Evolutionary conservation across 2,113 vertebrate species (phyloP), one percentile per base, ranked within the genome.

Genomic region (Syngnathoides biaculeatus): DNA sequence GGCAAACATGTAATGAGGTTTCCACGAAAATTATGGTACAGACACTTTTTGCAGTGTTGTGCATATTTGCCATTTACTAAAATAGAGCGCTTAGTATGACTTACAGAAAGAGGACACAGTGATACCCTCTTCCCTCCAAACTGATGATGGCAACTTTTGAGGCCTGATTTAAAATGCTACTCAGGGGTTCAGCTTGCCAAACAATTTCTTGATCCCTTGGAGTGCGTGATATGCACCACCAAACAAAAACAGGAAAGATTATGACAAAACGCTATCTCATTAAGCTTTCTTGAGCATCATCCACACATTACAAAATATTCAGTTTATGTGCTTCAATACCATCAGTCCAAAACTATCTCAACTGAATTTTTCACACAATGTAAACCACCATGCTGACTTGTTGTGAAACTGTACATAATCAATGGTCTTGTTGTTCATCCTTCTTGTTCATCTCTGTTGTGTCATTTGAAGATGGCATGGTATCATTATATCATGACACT

Each of bases 381-480:
- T n/a, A 35, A 35, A 35, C 30, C 30, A 35, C 30, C 30, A 35
- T 35, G 30, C 30, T 35, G 4, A 35, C 6, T 35, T 35, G 30
- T 35, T 35, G 30, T 35, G 30, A 35, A 35, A 35, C 43, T 17
- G 15, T 1, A 47, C 43, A 43, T 58, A 64, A 79, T 42, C 67
- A 71, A 65, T 68, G 38, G 65, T 67, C 38, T 59, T 10, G 24
- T 65, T 76, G 75, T 83, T 71, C 68, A 72, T 47, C 47, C 57
- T 73, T 65, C 64, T 62, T 71, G 72, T 24, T 71, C 53, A 57
- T 57, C 47, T 62, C 59, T 55, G 59, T 35, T 19, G 14, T 53
- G 60, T 24, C 52, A 17, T 48, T 57, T 27, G 9, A 58, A 24
- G 35, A 45, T 24, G 0, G 40, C 30, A 20, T 40, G 24, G 26